Conservation (phyloP, 2,797 vertebrate species). For the Gobio occitaniae region DNA sequence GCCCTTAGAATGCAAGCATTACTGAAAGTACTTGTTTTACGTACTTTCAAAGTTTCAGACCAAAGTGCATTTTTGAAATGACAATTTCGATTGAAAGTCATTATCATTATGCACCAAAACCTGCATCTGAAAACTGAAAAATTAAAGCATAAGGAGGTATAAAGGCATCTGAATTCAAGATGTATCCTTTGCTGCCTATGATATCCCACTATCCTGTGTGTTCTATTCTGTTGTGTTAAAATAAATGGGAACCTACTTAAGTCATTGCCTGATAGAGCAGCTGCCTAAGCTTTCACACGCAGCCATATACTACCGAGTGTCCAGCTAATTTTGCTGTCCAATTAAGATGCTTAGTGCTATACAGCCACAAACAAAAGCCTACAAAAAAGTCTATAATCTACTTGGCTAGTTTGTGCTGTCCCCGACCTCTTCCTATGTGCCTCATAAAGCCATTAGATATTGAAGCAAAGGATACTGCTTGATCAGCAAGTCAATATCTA, state of each 20-base stretch:
- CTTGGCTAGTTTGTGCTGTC: slow-evolving; percentile 55
- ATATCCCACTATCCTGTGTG: neutral
- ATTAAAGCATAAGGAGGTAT: neutral
- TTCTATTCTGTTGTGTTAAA: neutral
- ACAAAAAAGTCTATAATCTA: slow-evolving; percentile 62
- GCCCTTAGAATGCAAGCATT: neutral
- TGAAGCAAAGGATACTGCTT: slow-evolving; percentile 73
- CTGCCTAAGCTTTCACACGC: neutral
- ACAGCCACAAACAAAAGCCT: slow-evolving; percentile 56
- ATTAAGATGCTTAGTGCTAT: slow-evolving; percentile 61
- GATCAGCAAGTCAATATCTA: slow-evolving; percentile 79
- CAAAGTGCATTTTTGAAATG: neutral
- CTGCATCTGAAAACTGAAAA: neutral
- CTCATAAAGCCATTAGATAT: slow-evolving; percentile 63
- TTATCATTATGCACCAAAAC: neutral
- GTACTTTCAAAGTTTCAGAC: neutral
- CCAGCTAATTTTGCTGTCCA: slow-evolving; percentile 62
- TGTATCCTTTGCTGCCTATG: neutral
- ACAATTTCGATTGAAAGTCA: neutral
- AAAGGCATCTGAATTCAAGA: neutral
- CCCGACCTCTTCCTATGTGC: slow-evolving; percentile 48
- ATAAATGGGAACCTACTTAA: neutral
- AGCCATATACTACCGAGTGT: slow-evolving; percentile 49
- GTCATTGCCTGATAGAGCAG: neutral
- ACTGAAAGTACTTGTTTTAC: neutral